phyloP scores from a whole-genome alignment of 2,797 vertebrate genomes.

The Pangasius macronema region DNA sequence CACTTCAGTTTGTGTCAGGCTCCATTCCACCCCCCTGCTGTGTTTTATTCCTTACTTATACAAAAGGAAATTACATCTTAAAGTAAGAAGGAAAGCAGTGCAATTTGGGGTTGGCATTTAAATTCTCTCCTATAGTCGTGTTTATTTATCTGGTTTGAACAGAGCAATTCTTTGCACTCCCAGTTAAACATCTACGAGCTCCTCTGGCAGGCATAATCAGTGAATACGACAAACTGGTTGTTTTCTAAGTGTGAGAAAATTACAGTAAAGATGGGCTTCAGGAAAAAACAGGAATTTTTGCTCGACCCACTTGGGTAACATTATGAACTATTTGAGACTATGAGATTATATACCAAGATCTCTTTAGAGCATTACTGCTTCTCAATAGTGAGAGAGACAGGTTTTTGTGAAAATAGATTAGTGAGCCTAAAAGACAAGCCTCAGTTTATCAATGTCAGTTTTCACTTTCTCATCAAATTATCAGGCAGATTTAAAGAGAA shows the following conservation, averaged over 20 bases:
- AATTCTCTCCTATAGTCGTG: constrained; percentile 31
- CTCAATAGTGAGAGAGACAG: neutral
- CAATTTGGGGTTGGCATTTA: constrained; percentile 39
- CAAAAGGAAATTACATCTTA: constrained; percentile 18
- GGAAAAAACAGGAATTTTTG: neutral
- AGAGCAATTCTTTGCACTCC: constrained; percentile 44
- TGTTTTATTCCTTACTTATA: constrained; percentile 3
- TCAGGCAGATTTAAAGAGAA: constrained; percentile 26
- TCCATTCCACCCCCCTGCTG: neutral
- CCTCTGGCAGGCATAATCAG: constrained; percentile 55
- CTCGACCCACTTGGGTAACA: neutral
- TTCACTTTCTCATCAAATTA: constrained; percentile 33
- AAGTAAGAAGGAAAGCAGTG: constrained; percentile 27
- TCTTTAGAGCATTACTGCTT: neutral
- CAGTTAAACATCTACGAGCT: constrained; percentile 54
- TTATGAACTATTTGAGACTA: neutral
- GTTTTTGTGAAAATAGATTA: neutral
- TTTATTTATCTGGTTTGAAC: constrained; percentile 46
- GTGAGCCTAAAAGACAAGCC: constrained; percentile 10
- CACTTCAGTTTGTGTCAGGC: neutral
- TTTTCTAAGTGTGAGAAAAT: neutral
- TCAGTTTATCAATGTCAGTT: constrained; percentile 30
- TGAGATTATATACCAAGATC: neutral
- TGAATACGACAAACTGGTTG: neutral
- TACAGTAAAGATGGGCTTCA: neutral